Evolutionary conservation across 2,888 invertebrate species (phyloP).

Genomic region (Lepidonotus clava): DNA sequence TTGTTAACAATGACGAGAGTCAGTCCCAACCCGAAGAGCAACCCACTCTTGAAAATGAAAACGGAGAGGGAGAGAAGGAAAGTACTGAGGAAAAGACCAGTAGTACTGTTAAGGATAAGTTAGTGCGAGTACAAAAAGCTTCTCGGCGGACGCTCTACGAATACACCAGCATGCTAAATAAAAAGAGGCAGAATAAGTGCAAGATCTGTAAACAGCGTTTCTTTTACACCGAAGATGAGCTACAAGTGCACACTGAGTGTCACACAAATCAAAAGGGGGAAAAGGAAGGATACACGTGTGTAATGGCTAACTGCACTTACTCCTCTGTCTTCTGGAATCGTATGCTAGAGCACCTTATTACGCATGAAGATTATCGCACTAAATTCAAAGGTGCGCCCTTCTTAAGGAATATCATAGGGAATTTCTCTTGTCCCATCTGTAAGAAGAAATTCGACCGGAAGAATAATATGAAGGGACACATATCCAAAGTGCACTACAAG

Average conservation of each 20-base stretch:
- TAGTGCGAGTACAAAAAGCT: background rate
- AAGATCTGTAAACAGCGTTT: conserved; percentile 55
- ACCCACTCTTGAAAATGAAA: background rate
- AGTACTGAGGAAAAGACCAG: background rate
- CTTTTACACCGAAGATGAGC: conserved; percentile 58
- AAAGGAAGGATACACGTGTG: conserved; percentile 57
- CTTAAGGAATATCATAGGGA: conserved; percentile 58
- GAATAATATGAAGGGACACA: conserved; percentile 58
- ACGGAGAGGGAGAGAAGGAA: background rate
- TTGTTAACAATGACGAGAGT: background rate
- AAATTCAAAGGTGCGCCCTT: conserved; percentile 25
- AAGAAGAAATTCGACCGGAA: conserved; percentile 60
- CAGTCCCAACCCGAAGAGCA: too few species aligned
- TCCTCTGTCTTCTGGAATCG: conserved; percentile 49
- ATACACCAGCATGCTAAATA: background rate
- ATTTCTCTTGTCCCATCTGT: conserved; percentile 59
- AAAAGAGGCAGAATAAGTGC: conserved; percentile 53
- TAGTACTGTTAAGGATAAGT: background rate
- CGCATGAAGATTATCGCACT: conserved; percentile 53
- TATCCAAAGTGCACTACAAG: conserved; percentile 59
- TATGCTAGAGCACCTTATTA: conserved; percentile 58
- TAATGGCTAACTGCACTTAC: conserved; percentile 35
- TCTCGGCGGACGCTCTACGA: background rate
- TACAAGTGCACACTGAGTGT: conserved; percentile 58
- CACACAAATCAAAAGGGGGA: conserved; percentile 21